phyloP scores from a whole-genome alignment of 2,113 vertebrate genomes.

The Sorex fumeus region DNA sequence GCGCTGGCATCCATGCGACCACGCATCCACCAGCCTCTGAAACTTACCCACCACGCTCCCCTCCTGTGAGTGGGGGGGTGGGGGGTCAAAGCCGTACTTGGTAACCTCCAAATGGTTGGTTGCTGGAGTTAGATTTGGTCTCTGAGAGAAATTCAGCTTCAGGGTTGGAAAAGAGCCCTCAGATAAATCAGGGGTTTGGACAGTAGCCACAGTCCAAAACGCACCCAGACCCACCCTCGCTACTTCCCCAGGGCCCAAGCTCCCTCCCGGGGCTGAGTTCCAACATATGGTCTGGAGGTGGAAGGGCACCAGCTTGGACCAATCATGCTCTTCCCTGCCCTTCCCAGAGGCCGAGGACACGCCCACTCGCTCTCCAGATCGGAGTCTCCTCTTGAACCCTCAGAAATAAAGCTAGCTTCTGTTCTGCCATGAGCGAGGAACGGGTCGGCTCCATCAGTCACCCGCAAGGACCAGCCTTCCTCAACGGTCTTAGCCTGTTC shows the following conservation, averaged over 20 bases:
- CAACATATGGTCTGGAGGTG: neutral
- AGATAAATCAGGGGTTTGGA: neutral
- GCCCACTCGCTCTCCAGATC: neutral
- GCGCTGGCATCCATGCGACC: neutral
- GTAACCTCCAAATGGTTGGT: slow-evolving; percentile 47
- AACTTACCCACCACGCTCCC: slow-evolving; percentile 31
- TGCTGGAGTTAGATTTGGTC: slow-evolving; percentile 75
- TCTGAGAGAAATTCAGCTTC: slow-evolving; percentile 70
- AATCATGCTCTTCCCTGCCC: neutral
- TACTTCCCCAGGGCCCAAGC: neutral
- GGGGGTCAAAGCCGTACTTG: slow-evolving; percentile 50
- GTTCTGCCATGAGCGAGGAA: neutral
- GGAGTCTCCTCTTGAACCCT: neutral
- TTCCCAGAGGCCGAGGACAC: neutral
- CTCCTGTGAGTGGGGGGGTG: slow-evolving; percentile 52
- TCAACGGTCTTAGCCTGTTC: neutral
- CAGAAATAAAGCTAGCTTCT: neutral
- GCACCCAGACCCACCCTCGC: neutral
- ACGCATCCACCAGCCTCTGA: slow-evolving; percentile 29
- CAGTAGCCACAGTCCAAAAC: slow-evolving; percentile 35
- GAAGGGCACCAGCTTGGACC: neutral
- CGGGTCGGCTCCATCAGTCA: neutral
- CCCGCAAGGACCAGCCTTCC: neutral
- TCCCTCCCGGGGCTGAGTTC: neutral
- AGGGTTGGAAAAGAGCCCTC: neutral